A percentile compares a stretch with the other conserved stretches of the same genome.
These are phyloP conservation scores for Augochlorella aurata DNA, from an alignment of 2,888 invertebrate genomes.

Conservation along the genomic window DNA sequence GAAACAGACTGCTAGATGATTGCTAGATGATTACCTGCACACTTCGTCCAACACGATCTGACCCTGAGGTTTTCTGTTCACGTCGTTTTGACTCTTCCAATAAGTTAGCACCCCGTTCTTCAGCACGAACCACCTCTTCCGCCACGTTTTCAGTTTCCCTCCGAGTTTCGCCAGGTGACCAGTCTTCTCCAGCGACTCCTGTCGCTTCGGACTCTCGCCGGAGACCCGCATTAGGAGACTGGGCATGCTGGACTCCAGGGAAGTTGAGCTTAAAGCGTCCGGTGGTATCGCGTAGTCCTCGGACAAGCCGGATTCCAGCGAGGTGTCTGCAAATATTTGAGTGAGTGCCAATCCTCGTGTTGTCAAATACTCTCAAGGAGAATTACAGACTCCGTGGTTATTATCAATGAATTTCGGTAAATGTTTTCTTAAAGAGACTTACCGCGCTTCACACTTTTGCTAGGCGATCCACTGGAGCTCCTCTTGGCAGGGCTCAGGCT, in stretches of 20 bases:
- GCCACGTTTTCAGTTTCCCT: conserved; percentile 98
- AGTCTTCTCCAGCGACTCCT: conserved; percentile 93
- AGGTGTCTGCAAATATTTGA: conserved; percentile 87
- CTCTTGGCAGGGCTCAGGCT: conserved; percentile 93
- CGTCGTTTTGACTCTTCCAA: conserved; percentile 96
- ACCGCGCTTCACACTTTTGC: conserved; percentile 92
- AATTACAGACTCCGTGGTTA: too few relatives aligned
- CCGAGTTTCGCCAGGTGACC: conserved; percentile 95
- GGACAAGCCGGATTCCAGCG: conserved; percentile 96
- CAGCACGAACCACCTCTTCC: conserved; percentile 97
- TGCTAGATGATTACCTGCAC: conserved; percentile 82
- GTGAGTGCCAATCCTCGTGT: neutral
- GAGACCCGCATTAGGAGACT: conserved; percentile 85
- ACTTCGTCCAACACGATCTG: conserved; percentile 95
- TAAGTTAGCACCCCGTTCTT: conserved; percentile 96
- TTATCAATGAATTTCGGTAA: too few relatives aligned
- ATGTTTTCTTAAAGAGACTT: conserved; percentile 64
- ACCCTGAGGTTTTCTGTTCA: conserved; percentile 94
- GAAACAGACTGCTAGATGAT: conserved; percentile 81
- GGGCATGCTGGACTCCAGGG: conserved; percentile 89
- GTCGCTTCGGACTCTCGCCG: conserved; percentile 84
- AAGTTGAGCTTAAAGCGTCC: conserved; percentile 92
- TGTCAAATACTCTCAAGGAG: too few relatives aligned
- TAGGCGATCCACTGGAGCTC: conserved; percentile 91
- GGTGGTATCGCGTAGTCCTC: conserved; percentile 98